Conservation (phyloP, 2,888 invertebrate species). For the Merodon equestris region DNA sequence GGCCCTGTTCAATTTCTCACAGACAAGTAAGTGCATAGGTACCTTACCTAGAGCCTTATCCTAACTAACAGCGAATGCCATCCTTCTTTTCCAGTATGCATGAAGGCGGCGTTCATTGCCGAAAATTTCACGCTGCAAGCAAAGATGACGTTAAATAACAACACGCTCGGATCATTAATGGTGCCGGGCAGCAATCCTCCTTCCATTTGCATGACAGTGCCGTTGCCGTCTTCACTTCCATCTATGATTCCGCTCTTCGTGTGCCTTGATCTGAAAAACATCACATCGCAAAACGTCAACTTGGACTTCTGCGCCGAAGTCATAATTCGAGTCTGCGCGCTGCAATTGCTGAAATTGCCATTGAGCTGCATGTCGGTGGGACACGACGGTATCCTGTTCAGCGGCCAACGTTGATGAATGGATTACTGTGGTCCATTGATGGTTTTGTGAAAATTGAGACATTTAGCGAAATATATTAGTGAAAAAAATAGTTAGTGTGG, state of each 20-base stretch:
- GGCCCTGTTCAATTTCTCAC: slow-evolving; percentile 26
- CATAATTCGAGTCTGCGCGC: slow-evolving; percentile 42
- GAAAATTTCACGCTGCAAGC: slow-evolving; percentile 35
- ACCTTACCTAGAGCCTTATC: too few species aligned
- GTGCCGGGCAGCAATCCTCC: slow-evolving; percentile 53
- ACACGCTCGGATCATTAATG: slow-evolving; percentile 34
- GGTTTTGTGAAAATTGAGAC: too few species aligned
- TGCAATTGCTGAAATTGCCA: slow-evolving; percentile 34
- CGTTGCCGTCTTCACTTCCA: slow-evolving; percentile 47
- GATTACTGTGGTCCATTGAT: too few species aligned
- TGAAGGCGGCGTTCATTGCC: slow-evolving; percentile 18
- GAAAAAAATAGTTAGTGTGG: too few species aligned
- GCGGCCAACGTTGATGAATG: slow-evolving; percentile 4
- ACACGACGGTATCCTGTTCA: slow-evolving; percentile 35
- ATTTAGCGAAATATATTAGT: too few species aligned
- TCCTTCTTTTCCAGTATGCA: slow-evolving; percentile 33
- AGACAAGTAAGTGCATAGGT: slow-evolving; percentile 32
- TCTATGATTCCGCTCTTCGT: slow-evolving; percentile 44
- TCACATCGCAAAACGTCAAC: slow-evolving; percentile 31
- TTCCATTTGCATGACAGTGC: slow-evolving; percentile 51
- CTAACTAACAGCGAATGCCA: too few species aligned
- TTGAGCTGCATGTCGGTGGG: slow-evolving; percentile 50
- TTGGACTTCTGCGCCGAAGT: slow-evolving; percentile 51
- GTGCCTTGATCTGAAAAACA: slow-evolving; percentile 44
- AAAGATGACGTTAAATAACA: slow-evolving; percentile 33